phyloP scores from a whole-genome alignment of 2,113 vertebrate species.

The Hiodon alosoides region DNA sequence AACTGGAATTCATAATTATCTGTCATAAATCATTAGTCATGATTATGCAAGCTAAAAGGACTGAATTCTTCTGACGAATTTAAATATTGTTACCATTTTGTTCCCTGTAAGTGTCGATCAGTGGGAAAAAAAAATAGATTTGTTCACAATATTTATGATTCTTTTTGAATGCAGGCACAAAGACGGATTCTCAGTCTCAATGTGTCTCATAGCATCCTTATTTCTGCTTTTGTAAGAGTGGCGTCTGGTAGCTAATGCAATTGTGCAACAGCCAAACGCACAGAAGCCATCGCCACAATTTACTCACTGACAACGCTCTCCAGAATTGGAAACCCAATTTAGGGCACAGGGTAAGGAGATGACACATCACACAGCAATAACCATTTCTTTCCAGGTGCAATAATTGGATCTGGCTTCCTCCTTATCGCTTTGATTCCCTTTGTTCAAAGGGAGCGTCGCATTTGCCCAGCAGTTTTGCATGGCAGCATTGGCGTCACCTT shows the following conservation, averaged over 20 bases:
- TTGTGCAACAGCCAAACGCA: conserved; percentile 11
- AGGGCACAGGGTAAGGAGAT: conserved; percentile 1
- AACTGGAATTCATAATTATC: no score
- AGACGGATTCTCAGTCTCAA: background rate
- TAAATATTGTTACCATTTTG: no score
- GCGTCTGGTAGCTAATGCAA: background rate
- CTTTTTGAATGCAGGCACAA: no score
- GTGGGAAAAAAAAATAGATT: no score
- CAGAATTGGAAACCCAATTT: conserved; percentile 24
- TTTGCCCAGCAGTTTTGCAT: conserved; percentile 26
- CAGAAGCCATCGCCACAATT: conserved; percentile 14
- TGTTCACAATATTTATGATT: no score
- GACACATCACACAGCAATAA: conserved; percentile 21
- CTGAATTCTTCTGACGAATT: no score
- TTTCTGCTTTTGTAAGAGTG: background rate
- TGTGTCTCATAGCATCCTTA: background rate
- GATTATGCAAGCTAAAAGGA: no score
- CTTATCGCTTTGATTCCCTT: conserved; percentile 22
- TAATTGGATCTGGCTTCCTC: conserved; percentile 22
- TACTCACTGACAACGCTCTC: conserved; percentile 18
- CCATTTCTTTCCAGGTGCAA: conserved; percentile 24
- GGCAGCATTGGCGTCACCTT: conserved; percentile 22
- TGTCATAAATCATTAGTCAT: no score
- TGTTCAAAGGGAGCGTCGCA: conserved; percentile 23
- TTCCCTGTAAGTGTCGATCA: no score